Percentiles rank a stretch among this genome's conserved stretches.
These are phyloP conservation scores for Dryobota labecula DNA, from an alignment of 2,888 invertebrate genomes.

Conservation along the genomic window DNA sequence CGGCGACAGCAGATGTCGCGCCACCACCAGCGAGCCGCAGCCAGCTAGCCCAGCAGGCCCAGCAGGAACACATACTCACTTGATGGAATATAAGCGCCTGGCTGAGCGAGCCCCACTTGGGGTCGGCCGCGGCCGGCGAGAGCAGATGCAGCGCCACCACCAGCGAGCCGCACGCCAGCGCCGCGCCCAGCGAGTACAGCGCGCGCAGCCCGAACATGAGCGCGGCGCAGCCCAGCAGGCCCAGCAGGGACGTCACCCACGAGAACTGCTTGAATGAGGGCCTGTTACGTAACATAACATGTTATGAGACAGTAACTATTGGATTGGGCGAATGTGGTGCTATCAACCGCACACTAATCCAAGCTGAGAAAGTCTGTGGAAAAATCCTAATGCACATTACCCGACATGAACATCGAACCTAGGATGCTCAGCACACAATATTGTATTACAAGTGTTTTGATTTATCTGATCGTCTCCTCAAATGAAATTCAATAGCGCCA, in stretches of 20 bases:
- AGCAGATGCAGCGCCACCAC: constrained; percentile 97
- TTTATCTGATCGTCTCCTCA: too few species aligned
- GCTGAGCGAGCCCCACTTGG: constrained; percentile 98
- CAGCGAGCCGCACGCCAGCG: constrained; percentile 94
- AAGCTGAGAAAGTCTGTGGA: too few species aligned
- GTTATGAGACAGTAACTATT: too few species aligned
- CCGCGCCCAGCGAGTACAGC: constrained; percentile 96
- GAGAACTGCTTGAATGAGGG: constrained; percentile 99
- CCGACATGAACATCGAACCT: too few species aligned
- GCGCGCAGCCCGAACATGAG: constrained; percentile 99
- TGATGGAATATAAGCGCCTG: constrained; percentile 99
- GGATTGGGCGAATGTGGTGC: too few species aligned
- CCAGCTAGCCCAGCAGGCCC: constrained; percentile 96
- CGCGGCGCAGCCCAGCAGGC: constrained; percentile 95
- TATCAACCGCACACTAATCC: too few species aligned
- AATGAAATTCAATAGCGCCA: too few species aligned
- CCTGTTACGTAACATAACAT: constrained; percentile 83
- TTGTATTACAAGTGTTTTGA: too few species aligned
- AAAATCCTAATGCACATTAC: too few species aligned
- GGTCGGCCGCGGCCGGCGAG: constrained; percentile 95
- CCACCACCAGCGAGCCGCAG: constrained; percentile 96
- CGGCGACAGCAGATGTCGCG: constrained; percentile 97
- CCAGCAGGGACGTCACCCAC: constrained; percentile 97
- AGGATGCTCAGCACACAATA: too few species aligned
- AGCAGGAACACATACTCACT: constrained; percentile 94